Evolutionary conservation across 2,888 invertebrate species (phyloP).

Genomic region (Scaptomyza flava): DNA sequence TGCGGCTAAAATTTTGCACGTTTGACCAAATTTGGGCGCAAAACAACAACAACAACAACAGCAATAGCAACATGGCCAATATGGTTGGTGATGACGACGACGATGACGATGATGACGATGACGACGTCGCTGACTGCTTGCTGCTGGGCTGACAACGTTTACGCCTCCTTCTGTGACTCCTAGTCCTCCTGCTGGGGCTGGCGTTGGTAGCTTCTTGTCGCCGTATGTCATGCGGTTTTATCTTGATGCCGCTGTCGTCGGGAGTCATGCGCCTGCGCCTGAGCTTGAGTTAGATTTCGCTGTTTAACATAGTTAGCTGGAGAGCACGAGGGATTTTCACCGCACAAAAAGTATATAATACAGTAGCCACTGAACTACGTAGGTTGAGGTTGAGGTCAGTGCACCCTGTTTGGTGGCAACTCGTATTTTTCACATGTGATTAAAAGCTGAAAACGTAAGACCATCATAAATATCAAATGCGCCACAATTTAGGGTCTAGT

Average conservation of each 20-base stretch:
- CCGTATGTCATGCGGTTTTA: conserved; percentile 77
- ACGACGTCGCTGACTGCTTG: conserved; percentile 42
- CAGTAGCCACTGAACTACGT: conserved; percentile 54
- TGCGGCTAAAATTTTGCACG: conserved; percentile 77
- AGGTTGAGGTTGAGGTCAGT: conserved; percentile 75
- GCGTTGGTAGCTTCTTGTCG: conserved; percentile 75
- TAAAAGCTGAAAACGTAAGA: conserved; percentile 68
- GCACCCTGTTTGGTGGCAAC: conserved; percentile 47
- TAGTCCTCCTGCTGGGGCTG: conserved; percentile 17
- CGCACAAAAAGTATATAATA: conserved; percentile 27
- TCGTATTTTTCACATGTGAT: conserved; percentile 62
- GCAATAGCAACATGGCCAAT: conserved; percentile 30
- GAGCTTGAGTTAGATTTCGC: conserved; percentile 66
- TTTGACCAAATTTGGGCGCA: conserved; percentile 75
- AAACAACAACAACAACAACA: conserved; percentile 22
- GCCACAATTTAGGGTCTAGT: conserved; percentile 70
- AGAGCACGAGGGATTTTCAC: conserved; percentile 67
- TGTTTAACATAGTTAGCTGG: conserved; percentile 72
- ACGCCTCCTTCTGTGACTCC: conserved; percentile 24
- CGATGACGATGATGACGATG: conserved; percentile 55
- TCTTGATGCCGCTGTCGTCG: conserved; percentile 73
- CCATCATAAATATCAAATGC: conserved; percentile 76
- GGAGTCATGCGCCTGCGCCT: conserved; percentile 65
- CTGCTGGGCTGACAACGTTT: conserved; percentile 31
- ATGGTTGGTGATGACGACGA: conserved; percentile 58